These are phyloP conservation scores for Chloroclysta siterata DNA, from an alignment of 2,888 invertebrate genomes.

Conservation along the genomic window DNA sequence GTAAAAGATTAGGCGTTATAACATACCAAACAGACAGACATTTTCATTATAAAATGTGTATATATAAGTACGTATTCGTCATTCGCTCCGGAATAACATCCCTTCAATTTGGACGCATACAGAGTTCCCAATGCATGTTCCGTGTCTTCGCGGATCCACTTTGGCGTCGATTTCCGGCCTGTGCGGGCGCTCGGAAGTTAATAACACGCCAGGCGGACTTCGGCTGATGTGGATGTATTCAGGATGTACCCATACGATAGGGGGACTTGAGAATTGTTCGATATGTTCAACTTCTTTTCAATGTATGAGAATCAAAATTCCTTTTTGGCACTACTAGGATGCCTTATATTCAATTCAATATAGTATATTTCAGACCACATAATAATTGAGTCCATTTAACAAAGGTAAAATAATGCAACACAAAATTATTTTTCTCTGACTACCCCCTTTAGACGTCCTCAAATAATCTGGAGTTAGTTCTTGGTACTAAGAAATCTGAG, in stretches of 20 bases:
- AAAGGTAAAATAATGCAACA: no score
- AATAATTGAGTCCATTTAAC: no score
- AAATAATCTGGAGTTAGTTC: no score
- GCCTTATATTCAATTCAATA: no score
- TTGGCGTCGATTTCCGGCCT: constrained; percentile 69
- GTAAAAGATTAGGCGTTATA: not conserved
- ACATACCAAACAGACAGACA: not conserved
- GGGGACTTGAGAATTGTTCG: not conserved
- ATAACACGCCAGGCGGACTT: constrained; percentile 62
- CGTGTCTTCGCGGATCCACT: constrained; percentile 50
- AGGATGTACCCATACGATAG: constrained; percentile 14
- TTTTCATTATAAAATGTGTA: not conserved
- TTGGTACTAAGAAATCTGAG: no score
- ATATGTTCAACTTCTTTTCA: no score
- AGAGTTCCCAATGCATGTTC: constrained; percentile 36
- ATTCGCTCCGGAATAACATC: constrained; percentile 16
- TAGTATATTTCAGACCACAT: no score
- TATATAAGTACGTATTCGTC: constrained; percentile 2
- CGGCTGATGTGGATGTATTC: constrained; percentile 28
- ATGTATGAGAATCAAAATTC: no score
- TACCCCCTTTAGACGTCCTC: no score
- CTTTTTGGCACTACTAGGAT: no score
- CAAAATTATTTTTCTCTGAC: no score
- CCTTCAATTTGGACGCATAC: constrained; percentile 17
- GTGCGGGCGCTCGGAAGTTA: constrained; percentile 63